Conservation (phyloP, 2,888 invertebrate species). For the Calameuta filiformis region DNA sequence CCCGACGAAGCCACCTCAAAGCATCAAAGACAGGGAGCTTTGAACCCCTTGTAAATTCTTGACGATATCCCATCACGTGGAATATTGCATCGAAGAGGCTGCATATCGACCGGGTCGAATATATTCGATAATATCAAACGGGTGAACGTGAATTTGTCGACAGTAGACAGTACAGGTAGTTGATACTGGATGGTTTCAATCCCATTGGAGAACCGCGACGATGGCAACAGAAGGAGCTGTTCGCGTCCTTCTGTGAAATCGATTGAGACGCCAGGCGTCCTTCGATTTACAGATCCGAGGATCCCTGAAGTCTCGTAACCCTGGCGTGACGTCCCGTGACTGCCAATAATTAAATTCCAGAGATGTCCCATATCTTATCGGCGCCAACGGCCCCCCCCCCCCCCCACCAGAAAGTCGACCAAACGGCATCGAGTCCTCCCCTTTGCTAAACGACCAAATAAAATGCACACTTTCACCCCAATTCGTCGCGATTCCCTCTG, state of each 20-base stretch:
- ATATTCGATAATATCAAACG: background rate
- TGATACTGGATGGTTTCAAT: background rate
- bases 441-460: constrained; percentile 19
- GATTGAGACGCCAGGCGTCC: background rate
- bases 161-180: background rate
- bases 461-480: constrained; percentile 24
- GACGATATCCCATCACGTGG: constrained; percentile 18
- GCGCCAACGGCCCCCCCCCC: constrained; percentile 6
- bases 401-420: constrained; percentile 8
- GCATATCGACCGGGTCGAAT: constrained; percentile 18
- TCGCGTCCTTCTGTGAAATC: background rate
- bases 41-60: constrained; percentile 26
- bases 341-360: constrained; percentile 44
- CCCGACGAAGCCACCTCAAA: constrained; percentile 32
- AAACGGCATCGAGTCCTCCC: background rate
- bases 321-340: background rate
- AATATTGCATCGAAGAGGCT: constrained; percentile 14
- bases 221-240: constrained; percentile 1
- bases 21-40: constrained; percentile 34
- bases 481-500: constrained; percentile 16
- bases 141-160: background rate
- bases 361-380: constrained; percentile 40
- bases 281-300: background rate
- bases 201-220: constrained; percentile 7
- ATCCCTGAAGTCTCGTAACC: background rate